Conservation (phyloP, 2,113 vertebrate genomes). For the Panthera leo region DNA sequence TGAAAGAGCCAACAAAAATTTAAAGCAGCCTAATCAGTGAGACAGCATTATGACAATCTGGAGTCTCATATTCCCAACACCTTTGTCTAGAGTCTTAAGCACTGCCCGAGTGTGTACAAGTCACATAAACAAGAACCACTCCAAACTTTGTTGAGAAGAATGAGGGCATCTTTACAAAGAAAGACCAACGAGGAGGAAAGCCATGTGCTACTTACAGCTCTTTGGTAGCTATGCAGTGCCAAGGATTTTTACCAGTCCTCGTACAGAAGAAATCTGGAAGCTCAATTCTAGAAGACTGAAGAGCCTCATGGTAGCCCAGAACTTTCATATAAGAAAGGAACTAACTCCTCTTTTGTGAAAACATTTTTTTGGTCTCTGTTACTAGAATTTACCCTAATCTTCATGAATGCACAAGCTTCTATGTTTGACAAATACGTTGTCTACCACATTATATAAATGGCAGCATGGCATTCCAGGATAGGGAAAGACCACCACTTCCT, state of each 20-base stretch:
- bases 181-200: background rate
- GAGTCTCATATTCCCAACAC: background rate
- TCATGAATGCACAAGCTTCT: background rate
- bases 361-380: background rate
- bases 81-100: background rate
- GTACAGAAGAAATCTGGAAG: background rate
- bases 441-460: background rate
- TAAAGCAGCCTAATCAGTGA: slow-evolving; percentile 71
- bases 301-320: background rate
- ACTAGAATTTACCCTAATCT: background rate
- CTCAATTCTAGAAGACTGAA: background rate
- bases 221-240: background rate
- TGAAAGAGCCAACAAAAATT: slow-evolving; percentile 76
- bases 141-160: background rate
- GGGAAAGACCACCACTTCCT: background rate
- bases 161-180: background rate
- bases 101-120: background rate
- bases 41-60: slow-evolving; percentile 48
- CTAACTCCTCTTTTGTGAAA: background rate
- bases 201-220: accelerated
- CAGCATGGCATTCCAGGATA: background rate
- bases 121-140: background rate
- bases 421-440: background rate
- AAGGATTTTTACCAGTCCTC: background rate
- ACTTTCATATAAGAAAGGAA: background rate